Percentiles rank a stretch among this genome's conserved stretches.
Evolutionary conservation across 2,797 vertebrate species (phyloP).

Genomic region (Todus mexicanus): DNA sequence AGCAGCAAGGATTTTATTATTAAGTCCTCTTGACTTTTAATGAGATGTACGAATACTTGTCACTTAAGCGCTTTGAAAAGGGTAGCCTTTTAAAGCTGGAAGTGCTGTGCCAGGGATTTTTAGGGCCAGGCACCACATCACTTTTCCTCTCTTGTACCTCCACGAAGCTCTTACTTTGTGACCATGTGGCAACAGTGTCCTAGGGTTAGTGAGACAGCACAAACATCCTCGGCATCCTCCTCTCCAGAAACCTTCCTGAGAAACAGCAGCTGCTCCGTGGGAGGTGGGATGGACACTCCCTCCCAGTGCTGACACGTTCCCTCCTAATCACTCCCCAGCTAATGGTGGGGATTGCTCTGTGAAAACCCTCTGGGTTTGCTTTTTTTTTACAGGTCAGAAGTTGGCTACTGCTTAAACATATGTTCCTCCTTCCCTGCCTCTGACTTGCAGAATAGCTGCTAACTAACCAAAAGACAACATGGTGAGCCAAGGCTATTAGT

Average conservation of each 20-base stretch:
- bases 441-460: conserved; percentile 57
- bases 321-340: not conserved
- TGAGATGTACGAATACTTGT: not conserved
- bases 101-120: not conserved
- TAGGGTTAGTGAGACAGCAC: not conserved
- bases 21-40: conserved; percentile 10
- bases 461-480: conserved; percentile 61
- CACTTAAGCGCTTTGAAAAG: not conserved
- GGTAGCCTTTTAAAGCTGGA: not conserved
- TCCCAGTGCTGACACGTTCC: not conserved
- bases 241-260: not conserved
- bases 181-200: not conserved
- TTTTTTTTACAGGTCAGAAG: conserved; percentile 22
- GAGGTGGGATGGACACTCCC: not conserved
- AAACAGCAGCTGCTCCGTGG: not conserved
- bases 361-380: not conserved
- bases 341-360: not conserved
- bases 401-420: conserved; percentile 47
- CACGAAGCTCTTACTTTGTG: fast-evolving
- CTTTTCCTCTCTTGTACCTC: not conserved
- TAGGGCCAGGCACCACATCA: not conserved
- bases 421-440: conserved; percentile 17
- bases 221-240: not conserved
- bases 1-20: not conserved
- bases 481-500: conserved; percentile 57